These are phyloP conservation scores for Archips xylosteana DNA, from an alignment of 2,888 invertebrate genomes.

Conservation along the genomic window DNA sequence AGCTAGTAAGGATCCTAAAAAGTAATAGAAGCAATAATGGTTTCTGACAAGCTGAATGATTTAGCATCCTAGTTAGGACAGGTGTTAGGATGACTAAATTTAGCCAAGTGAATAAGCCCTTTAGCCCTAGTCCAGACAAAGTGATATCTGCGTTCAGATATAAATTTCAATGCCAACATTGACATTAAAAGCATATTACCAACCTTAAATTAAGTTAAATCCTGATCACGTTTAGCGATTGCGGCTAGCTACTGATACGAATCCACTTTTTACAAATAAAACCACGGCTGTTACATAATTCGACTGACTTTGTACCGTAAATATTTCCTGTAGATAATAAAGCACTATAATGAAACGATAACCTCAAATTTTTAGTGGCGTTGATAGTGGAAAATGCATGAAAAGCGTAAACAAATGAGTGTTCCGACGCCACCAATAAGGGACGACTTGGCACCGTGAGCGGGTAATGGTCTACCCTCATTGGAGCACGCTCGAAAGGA, in stretches of 20 bases:
- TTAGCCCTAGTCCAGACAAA: not conserved
- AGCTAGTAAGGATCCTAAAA: no score
- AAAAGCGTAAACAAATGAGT: constrained; percentile 23
- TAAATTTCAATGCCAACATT: constrained; percentile 4
- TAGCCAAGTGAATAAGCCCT: no score
- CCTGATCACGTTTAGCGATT: not conserved
- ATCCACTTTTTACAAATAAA: not conserved
- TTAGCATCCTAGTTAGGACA: no score
- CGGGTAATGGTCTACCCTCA: constrained; percentile 57
- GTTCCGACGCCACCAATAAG: constrained; percentile 37
- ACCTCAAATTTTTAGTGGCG: constrained; percentile 13
- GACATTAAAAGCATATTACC: not conserved
- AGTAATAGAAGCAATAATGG: no score
- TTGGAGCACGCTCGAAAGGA: constrained; percentile 52
- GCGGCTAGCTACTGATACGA: not conserved
- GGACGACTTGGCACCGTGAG: constrained; percentile 25
- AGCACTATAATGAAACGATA: constrained; percentile 32
- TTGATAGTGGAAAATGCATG: constrained; percentile 15
- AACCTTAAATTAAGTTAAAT: not conserved
- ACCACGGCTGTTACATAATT: not conserved
- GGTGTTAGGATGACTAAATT: no score
- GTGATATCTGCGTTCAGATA: not conserved
- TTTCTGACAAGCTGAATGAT: no score
- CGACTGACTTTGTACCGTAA: constrained; percentile 3
- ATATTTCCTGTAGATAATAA: constrained; percentile 6